Conservation (phyloP, 2,888 invertebrate species). For the Caenorhabditis afra region DNA sequence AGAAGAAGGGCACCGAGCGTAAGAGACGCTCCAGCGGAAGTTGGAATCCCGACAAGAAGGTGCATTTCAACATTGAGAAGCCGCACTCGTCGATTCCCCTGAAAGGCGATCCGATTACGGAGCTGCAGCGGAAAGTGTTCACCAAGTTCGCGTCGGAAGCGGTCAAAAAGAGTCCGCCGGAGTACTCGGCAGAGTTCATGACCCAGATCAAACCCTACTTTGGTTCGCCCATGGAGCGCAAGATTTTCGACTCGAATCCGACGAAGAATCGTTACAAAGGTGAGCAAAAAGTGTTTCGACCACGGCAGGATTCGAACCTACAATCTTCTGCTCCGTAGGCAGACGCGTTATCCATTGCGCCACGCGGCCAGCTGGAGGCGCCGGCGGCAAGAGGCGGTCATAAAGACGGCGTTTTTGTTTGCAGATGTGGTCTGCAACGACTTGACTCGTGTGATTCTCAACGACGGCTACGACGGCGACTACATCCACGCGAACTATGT, state of each 20-base stretch:
- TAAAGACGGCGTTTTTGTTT: too few relatives aligned
- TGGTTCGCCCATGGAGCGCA: slow-evolving; percentile 46
- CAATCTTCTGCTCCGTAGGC: slow-evolving; percentile 81
- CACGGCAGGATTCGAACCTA: slow-evolving; percentile 80
- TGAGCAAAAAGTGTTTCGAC: slow-evolving; percentile 63
- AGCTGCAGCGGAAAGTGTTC: slow-evolving; percentile 48
- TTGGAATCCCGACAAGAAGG: slow-evolving; percentile 50
- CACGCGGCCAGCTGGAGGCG: slow-evolving; percentile 64
- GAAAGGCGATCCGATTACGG: slow-evolving; percentile 52
- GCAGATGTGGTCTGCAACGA: slow-evolving; percentile 58
- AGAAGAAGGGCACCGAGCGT: slow-evolving; percentile 32
- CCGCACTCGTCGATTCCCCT: slow-evolving; percentile 21
- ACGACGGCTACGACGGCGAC: slow-evolving; percentile 52
- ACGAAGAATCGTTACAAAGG: slow-evolving; percentile 61
- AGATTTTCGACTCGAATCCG: slow-evolving; percentile 50
- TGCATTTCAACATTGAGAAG: slow-evolving; percentile 39
- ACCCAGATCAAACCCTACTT: slow-evolving; percentile 49
- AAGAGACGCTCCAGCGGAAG: slow-evolving; percentile 3
- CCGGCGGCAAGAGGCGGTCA: too few relatives aligned
- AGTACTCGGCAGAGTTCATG: slow-evolving; percentile 42
- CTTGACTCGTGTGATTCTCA: slow-evolving; percentile 50
- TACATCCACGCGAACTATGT: slow-evolving; percentile 62
- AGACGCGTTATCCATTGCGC: slow-evolving; percentile 80
- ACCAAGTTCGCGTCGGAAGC: slow-evolving; percentile 47
- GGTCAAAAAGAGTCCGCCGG: slow-evolving; percentile 43